Base-by-base conservation (phyloP, 2,113 vertebrate species). In the Glaucomys volans region DNA sequence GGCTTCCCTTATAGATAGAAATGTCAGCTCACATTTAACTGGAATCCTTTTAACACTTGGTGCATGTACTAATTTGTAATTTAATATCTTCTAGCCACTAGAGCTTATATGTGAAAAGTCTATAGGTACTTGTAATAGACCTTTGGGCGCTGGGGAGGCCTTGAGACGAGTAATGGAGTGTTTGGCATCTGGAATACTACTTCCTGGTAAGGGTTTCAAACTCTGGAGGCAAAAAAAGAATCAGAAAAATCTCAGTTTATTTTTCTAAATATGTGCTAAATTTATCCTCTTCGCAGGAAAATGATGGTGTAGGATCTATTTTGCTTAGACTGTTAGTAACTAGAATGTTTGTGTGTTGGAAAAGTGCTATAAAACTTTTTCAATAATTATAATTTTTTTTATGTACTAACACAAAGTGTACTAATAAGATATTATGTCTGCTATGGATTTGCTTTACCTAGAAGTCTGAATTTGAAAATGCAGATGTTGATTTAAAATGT, bases 31-130 rank as follows among this genome's bases (percentile, higher is more conserved):
- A 18, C 87, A 44, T 98, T 98, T 98, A 98, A 98, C 98, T 98
- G 95, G 94, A 96, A 96, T 98, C 94, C 96, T 97, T 97, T 96
- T 98, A 97, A 98, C 98, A 96, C 96, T 96, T 98, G 98, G 94
- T 97, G 97, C 97, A 97, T 96, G 95, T 98, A 97, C 98, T 99
- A 98, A 98, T 98, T 97, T 81, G 0, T 96, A 97, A 96, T 99
- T 98, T 98, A 98, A 98, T 99, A 98, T 98, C 97, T 99, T 99
- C 97, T 98, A 99, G 99, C 99, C 99, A 79, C 98, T 99, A 98
- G 99, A 99, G 98, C 99, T 99, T 90, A 99, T 99, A 98, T 99
- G 99, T 98, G 99, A 99, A 99, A 99, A 99, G 99, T 99, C 99
- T 97, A 99, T 99, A 96, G 99, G 99, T 98, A 99, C 99, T 97